A percentile compares a stretch with the other conserved stretches of the same genome.
phyloP scores from a whole-genome alignment of 2,113 vertebrate species.

The Lepus europaeus region DNA sequence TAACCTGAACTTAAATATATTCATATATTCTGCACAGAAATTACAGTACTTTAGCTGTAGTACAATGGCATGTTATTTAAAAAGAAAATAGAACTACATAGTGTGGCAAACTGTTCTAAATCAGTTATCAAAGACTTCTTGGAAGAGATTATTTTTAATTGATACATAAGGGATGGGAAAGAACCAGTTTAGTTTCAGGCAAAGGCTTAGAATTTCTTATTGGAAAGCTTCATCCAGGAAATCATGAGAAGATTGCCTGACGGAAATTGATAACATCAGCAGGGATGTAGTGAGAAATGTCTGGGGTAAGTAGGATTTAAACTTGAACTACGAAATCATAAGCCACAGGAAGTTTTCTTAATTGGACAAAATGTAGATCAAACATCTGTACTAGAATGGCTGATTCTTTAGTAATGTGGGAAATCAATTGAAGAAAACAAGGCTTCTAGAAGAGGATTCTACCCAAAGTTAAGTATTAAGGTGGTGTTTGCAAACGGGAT shows the following conservation, averaged over 20 bases:
- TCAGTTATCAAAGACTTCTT: conserved; percentile 52
- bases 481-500: conserved; percentile 21
- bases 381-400: neutral
- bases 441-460: conserved; percentile 39
- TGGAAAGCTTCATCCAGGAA: conserved; percentile 43
- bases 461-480: neutral
- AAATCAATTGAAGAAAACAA: conserved; percentile 40
- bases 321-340: conserved; percentile 7
- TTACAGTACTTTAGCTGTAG: neutral
- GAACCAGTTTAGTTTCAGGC: conserved; percentile 17
- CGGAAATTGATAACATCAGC: conserved; percentile 41
- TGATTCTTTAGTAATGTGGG: neutral
- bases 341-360: neutral
- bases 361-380: conserved; percentile 35
- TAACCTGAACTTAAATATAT: conserved; percentile 42
- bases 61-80: neutral
- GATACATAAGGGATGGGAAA: conserved; percentile 25
- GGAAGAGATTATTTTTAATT: conserved; percentile 64
- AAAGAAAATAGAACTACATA: neutral
- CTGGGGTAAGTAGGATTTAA: neutral
- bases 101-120: conserved; percentile 50
- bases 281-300: conserved; percentile 27
- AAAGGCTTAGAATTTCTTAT: conserved; percentile 55
- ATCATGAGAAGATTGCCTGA: neutral
- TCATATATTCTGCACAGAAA: conserved; percentile 13